phyloP scores from a whole-genome alignment of 2,888 invertebrate genomes.

The Agriopis marginaria region DNA sequence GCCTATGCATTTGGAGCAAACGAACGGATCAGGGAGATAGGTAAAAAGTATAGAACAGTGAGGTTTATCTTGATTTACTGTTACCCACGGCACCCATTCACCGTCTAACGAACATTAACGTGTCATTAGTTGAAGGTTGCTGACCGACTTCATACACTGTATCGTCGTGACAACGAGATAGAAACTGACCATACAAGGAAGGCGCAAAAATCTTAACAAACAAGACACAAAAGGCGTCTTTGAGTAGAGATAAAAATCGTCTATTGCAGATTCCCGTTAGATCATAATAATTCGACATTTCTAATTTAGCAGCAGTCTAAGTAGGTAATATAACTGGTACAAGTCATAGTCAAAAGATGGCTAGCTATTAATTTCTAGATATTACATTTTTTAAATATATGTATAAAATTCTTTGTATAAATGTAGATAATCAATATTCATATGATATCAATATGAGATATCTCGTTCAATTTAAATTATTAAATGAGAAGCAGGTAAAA shows the following conservation, averaged over 20 bases:
- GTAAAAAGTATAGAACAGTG: constrained; percentile 78
- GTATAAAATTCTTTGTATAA: too few species aligned
- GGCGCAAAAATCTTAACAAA: constrained; percentile 37
- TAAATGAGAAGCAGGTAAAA: too few species aligned
- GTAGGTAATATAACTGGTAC: too few species aligned
- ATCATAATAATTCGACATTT: not conserved
- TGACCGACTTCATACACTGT: constrained; percentile 71
- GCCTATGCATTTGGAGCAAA: constrained; percentile 80
- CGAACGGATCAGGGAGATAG: constrained; percentile 78
- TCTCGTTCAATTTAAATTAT: too few species aligned
- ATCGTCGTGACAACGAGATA: constrained; percentile 44
- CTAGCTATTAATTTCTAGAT: too few species aligned
- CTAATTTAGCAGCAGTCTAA: too few species aligned
- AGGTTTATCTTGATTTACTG: constrained; percentile 83
- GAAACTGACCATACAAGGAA: constrained; percentile 23
- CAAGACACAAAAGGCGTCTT: constrained; percentile 23
- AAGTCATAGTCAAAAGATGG: too few species aligned
- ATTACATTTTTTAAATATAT: too few species aligned
- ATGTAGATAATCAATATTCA: too few species aligned
- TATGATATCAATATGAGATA: too few species aligned
- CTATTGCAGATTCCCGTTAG: constrained; percentile 11
- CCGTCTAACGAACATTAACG: constrained; percentile 75
- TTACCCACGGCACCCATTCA: constrained; percentile 73
- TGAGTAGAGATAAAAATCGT: constrained; percentile 10
- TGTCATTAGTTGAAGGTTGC: constrained; percentile 82